Base-by-base conservation (phyloP, 1,140 invertebrate genomes). In the Bombus turneri region DNA sequence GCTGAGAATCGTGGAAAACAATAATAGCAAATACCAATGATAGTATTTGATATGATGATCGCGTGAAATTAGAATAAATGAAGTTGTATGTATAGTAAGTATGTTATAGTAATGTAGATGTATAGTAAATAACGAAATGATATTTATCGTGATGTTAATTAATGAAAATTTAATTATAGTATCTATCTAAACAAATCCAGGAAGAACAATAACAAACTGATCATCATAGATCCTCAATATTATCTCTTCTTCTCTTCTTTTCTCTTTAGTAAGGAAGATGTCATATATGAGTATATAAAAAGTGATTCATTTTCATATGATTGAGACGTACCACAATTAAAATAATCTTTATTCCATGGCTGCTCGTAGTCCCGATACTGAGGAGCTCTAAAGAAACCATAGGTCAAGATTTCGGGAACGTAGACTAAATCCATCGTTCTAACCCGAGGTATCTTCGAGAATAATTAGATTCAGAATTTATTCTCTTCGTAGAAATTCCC, bases 351-450 rank as follows among this genome's bases (percentile, higher is more conserved):
- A 86, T 95, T 95, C 94, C 94, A 95, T 5, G 94, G 93, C 59
- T 94, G 93, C 75, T 96, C 95, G 91, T 95, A 96, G 73, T 96
- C 96, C 25, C 95, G 92, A 86, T 96, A 96, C 47, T 95, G 94
- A 25, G 93, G 91, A 47, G 87, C 92, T 66, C 96, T 92, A 85
- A 95, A 93, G 37, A 94, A 94, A 37, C 95, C 95, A 84, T 95
- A 96, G 13, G 95, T 93, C 82, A 96, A 82, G 34, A 93, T 89
- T 80, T 94, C 94, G 10, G 94, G 93, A 77, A 94, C 92, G 84
- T 95, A 95, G 78, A 95, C 86, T 66, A 95, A 91, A 89, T 95
- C 94, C 94, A 95, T 95, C n/a, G 75, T 41, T 62, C 6, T 62
- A 12, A 47, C 2, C 1, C 2, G 13, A 9, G 18, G 6, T 77